Evolutionary conservation across 2,113 vertebrate species (phyloP).

Genomic region (Tylochromis polylepis): DNA sequence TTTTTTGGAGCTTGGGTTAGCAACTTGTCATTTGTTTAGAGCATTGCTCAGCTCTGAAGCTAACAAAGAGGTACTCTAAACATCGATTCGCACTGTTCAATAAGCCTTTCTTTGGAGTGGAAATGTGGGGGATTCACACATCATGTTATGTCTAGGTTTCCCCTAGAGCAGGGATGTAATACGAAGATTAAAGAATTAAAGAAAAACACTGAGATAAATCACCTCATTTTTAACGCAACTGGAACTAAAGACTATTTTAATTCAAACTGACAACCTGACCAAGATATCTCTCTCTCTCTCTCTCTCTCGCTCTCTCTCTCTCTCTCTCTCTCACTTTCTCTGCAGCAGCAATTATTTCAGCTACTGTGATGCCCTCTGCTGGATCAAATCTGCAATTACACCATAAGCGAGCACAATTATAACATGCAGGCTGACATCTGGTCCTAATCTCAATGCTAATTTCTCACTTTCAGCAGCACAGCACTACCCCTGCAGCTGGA

Average conservation of each 20-base stretch:
- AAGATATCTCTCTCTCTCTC: background rate
- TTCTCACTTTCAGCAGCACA: slow-evolving; percentile 13
- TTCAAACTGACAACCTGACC: background rate
- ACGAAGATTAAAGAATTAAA: background rate
- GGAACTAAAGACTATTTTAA: background rate
- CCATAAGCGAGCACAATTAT: background rate
- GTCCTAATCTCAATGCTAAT: slow-evolving; percentile 24
- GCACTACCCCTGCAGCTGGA: slow-evolving; percentile 16
- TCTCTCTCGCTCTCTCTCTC: background rate
- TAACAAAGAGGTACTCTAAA: background rate
- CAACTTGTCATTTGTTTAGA: background rate
- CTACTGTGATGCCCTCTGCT: slow-evolving; percentile 29
- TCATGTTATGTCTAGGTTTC: background rate
- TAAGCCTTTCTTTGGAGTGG: background rate
- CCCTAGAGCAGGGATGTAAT: background rate
- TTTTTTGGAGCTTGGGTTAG: background rate
- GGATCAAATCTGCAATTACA: background rate
- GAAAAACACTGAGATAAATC: background rate
- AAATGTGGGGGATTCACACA: background rate
- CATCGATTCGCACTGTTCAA: background rate
- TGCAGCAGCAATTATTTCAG: background rate
- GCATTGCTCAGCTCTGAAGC: background rate
- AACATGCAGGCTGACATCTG: slow-evolving; percentile 26
- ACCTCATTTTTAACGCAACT: background rate
- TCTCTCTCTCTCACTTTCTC: background rate